Percentiles rank a stretch among this genome's conserved stretches.
These are phyloP conservation scores for Chironomus striatipennis DNA, from an alignment of 1,140 invertebrate genomes.

Conservation along the genomic window DNA sequence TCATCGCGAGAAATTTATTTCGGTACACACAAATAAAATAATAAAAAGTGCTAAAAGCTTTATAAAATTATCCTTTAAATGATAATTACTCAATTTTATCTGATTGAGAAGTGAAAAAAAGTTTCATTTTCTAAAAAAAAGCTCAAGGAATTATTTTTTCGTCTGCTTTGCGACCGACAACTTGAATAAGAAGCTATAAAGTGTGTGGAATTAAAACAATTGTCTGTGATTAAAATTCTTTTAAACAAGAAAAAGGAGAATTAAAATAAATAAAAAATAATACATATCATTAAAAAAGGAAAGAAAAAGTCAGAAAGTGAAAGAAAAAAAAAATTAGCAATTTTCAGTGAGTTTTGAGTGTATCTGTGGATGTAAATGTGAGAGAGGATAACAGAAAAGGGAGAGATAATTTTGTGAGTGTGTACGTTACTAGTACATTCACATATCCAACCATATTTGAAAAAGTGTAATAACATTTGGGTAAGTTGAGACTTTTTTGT, in stretches of 20 bases:
- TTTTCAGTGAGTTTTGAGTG: neutral
- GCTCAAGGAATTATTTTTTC: neutral
- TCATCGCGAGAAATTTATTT: neutral
- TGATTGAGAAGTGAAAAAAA: neutral
- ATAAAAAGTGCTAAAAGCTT: neutral
- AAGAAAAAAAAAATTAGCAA: neutral
- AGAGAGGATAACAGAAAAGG: neutral
- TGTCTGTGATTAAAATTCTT: conserved; percentile 17
- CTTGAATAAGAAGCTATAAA: neutral
- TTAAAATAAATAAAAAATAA: too few relatives aligned
- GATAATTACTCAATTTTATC: neutral
- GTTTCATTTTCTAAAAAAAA: neutral
- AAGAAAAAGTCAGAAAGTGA: neutral
- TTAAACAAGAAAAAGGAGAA: neutral
- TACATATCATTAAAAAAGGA: neutral
- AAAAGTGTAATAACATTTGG: conserved; percentile 2
- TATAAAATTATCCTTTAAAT: neutral
- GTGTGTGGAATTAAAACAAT: neutral
- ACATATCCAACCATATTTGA: conserved; percentile 3
- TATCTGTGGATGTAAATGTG: neutral
- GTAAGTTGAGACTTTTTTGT: neutral
- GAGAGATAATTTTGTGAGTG: neutral
- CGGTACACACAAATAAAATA: too few relatives aligned
- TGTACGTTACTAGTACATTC: neutral
- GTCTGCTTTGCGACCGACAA: neutral